Evolutionary conservation across 1,140 invertebrate species (phyloP), one percentile per base, ranked within the genome.

Genomic region (Magallana gigas): DNA sequence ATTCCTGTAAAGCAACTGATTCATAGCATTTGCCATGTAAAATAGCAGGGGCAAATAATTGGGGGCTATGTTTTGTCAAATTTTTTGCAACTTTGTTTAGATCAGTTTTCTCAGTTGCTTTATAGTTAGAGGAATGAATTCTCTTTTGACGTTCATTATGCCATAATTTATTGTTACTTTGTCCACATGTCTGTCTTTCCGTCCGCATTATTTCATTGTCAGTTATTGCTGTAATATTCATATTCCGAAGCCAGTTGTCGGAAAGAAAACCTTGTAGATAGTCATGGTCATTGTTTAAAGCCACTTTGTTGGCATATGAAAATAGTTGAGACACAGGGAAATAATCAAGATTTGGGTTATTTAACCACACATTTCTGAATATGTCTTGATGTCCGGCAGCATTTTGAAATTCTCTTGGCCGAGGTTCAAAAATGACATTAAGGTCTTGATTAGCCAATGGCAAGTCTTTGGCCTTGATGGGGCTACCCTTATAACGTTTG

Each of bases 41-140:
- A n/a, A n/a, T n/a, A n/a, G n/a, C n/a, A n/a, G n/a, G n/a, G n/a
- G n/a, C n/a, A n/a, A n/a, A n/a, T n/a, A n/a, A n/a, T n/a, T n/a
- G n/a, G n/a, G n/a, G n/a, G n/a, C n/a, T n/a, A n/a, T n/a, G n/a
- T n/a, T n/a, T n/a, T n/a, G n/a, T n/a, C n/a, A n/a, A n/a, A n/a
- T n/a, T n/a, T n/a, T 59, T 59, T 59, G 58, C 58, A 8, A 59
- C 58, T 59, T 59, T 59, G 58, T 59, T 59, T 14, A 14, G 14
- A 14, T 59, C 8, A 59, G 58, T 59, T 59, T 59, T 59, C 58
- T 59, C 58, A 9, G 1, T 59, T 14, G 58, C 58, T 59, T 90
- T n/a, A 89, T 83, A 84, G 18, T 81, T 88, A 11, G 91, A 92
- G 56, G 90, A 88, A 11, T 80, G 57, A 8, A 92, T 56, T 62